Percentiles rank a stretch among this genome's conserved stretches.
Conservation (phyloP, 2,888 invertebrate genomes). For the Notocelia uddmanniana region DNA sequence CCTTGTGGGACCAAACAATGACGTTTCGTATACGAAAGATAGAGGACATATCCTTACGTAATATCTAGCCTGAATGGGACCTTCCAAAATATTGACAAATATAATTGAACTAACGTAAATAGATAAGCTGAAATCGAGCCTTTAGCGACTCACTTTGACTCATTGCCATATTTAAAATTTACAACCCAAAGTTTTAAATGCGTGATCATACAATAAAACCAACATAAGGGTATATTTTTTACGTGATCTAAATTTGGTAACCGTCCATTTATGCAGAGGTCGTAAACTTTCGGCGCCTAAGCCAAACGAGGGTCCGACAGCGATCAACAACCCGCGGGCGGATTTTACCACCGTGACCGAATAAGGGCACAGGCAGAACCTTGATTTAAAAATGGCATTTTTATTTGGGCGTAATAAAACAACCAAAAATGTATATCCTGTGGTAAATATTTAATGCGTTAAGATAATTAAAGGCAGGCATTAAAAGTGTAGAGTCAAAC, state of each 20-base stretch:
- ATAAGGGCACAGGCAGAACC: constrained; percentile 32
- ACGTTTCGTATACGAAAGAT: too few relatives aligned
- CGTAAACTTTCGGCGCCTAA: constrained; percentile 41
- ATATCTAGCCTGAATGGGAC: too few relatives aligned
- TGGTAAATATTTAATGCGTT: constrained; percentile 15
- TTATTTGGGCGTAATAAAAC: constrained; percentile 3
- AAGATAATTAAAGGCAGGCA: not conserved
- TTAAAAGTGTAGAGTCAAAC: not conserved
- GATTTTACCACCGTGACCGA: constrained; percentile 37
- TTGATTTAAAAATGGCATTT: constrained; percentile 34
- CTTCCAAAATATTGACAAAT: too few relatives aligned
- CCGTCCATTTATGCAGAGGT: constrained; percentile 26
- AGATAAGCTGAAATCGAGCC: too few relatives aligned
- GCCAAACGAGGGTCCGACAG: constrained; percentile 44
- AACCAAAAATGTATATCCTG: not conserved
- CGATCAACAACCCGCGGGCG: constrained; percentile 35
- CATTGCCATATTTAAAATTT: too few relatives aligned
- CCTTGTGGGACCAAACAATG: too few relatives aligned
- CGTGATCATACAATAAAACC: not conserved
- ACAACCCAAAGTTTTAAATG: not conserved
- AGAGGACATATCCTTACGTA: too few relatives aligned
- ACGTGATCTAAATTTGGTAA: constrained; percentile 26
- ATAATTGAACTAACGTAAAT: too few relatives aligned
- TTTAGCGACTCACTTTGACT: too few relatives aligned
- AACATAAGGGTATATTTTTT: constrained; percentile 24